phyloP scores from a whole-genome alignment of 2,797 vertebrate genomes.

The Tangara arthus region DNA sequence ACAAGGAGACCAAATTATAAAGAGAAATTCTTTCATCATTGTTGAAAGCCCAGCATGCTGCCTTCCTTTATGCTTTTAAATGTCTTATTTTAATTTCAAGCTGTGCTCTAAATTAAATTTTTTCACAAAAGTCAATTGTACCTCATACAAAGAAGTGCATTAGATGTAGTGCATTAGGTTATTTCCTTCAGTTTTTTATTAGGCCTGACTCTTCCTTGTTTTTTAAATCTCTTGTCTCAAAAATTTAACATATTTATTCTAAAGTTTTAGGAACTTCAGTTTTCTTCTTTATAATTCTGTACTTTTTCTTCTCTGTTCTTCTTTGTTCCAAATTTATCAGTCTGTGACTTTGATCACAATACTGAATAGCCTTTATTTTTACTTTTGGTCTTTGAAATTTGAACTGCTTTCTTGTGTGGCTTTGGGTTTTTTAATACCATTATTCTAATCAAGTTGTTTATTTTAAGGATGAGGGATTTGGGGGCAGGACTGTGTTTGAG shows the following conservation, averaged over 20 bases:
- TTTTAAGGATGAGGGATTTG: not conserved
- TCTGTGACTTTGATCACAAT: not conserved
- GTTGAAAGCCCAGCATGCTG: not conserved
- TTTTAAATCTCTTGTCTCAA: not conserved
- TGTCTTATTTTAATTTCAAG: constrained; percentile 2
- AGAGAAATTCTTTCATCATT: not conserved
- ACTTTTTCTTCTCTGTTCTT: not conserved
- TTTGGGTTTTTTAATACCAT: not conserved
- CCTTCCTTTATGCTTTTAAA: not conserved
- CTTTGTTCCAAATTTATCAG: not conserved
- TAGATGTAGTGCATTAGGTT: not conserved
- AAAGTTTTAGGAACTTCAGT: not conserved
- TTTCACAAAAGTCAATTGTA: not conserved
- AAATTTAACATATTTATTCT: not conserved
- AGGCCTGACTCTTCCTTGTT: not conserved
- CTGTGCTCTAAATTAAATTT: not conserved
- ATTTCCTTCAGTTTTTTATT: not conserved
- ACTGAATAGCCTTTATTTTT: not conserved
- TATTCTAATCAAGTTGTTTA: not conserved
- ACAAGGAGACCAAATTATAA: not conserved
- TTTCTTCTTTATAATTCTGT: not conserved
- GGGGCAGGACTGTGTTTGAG: not conserved
- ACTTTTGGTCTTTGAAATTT: not conserved
- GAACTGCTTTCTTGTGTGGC: not conserved
- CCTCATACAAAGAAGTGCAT: not conserved